These are phyloP conservation scores for Triplophysa siluroides DNA, from an alignment of 2,113 vertebrate species.

Conservation along the genomic window DNA sequence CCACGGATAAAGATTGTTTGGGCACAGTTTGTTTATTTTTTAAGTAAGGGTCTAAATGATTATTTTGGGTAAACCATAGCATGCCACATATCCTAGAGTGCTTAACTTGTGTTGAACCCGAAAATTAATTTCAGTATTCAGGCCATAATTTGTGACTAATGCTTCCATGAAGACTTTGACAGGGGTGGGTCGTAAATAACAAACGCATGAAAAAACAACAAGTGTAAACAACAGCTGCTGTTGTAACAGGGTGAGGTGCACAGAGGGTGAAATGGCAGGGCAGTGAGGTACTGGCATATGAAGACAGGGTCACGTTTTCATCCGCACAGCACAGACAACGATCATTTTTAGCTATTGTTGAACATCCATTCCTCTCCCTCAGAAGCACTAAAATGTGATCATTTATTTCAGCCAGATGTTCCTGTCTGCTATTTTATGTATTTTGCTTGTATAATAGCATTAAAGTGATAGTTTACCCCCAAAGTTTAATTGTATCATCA, in stretches of 20 bases:
- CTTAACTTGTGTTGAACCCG: neutral
- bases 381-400: constrained; percentile 6
- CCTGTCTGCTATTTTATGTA: neutral
- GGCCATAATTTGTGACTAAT: neutral
- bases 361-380: constrained; percentile 16
- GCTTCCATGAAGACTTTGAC: constrained; percentile 11
- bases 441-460: too few species aligned
- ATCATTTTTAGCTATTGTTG: constrained; percentile 31
- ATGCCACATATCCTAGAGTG: neutral
- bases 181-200: neutral
- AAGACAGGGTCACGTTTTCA: constrained; percentile 30
- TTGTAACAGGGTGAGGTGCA: constrained; percentile 25
- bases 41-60: neutral
- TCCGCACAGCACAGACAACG: neutral
- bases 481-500: neutral
- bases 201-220: constrained; percentile 11
- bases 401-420: constrained; percentile 2
- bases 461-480: too few species aligned
- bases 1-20: neutral
- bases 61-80: neutral
- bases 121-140: neutral
- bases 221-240: constrained; percentile 50
- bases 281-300: constrained; percentile 33
- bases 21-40: neutral
- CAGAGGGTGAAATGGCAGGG: constrained; percentile 31